These are phyloP conservation scores for Cariama cristata DNA, from an alignment of 2,113 vertebrate species.

Conservation along the genomic window DNA sequence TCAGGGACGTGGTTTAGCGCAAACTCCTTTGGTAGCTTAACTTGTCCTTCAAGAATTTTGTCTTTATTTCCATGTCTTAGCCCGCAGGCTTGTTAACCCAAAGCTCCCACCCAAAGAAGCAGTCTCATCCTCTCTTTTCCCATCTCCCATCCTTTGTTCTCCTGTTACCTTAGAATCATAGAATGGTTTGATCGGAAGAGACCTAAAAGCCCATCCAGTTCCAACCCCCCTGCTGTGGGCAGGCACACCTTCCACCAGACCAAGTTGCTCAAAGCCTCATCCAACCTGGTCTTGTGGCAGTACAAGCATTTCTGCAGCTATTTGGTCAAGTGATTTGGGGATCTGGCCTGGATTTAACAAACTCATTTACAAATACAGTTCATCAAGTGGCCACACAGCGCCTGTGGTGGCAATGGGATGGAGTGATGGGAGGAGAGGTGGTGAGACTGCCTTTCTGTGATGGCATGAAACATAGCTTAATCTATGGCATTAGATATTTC, in stretches of 20 bases:
- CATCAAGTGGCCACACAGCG: accelerated
- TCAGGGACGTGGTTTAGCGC: neutral
- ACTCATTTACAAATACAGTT: neutral
- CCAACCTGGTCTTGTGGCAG: neutral
- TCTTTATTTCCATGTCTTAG: neutral
- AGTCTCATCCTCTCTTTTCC: neutral
- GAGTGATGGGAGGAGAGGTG: neutral
- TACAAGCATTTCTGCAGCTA: neutral
- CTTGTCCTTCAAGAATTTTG: neutral
- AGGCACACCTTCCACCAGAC: too few species aligned
- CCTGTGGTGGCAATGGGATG: neutral
- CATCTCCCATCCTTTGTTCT: neutral
- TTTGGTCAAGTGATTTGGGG: neutral
- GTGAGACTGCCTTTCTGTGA: neutral
- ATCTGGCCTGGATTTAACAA: neutral
- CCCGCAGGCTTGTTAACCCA: neutral
- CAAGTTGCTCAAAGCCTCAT: too few species aligned
- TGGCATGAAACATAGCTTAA: accelerated
- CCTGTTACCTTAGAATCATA: neutral
- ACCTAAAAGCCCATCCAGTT: too few species aligned
- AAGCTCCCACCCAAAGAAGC: neutral
- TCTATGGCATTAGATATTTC: neutral
- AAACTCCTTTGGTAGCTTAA: neutral
- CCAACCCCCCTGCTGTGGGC: too few species aligned
- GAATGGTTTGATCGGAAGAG: too few species aligned